phyloP scores from a whole-genome alignment of 2,113 vertebrate genomes.

The Rhabdornis inornatus region DNA sequence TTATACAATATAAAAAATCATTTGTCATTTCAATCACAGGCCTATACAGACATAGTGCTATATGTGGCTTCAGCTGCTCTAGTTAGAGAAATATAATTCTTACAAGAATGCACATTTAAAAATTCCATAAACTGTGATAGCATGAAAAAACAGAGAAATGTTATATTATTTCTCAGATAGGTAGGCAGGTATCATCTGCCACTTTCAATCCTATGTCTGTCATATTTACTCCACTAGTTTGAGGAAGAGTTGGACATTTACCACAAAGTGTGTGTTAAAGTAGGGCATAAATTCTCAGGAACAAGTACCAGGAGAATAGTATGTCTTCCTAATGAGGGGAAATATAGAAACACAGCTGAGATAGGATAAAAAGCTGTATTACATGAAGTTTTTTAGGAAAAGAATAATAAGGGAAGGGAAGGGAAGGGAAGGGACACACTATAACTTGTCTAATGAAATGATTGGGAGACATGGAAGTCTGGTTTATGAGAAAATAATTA shows the following conservation, averaged over 20 bases:
- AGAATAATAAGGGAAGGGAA: not conserved
- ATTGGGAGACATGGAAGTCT: not conserved
- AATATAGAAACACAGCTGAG: not conserved
- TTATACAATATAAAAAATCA: not conserved
- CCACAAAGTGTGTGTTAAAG: not conserved
- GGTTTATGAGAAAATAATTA: not conserved
- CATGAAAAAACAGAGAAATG: not conserved
- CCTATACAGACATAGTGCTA: not conserved
- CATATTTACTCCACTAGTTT: not conserved
- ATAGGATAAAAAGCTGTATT: not conserved
- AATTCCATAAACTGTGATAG: not conserved
- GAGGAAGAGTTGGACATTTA: not conserved
- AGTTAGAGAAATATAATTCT: not conserved
- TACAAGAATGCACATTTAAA: not conserved
- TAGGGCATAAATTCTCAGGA: not conserved
- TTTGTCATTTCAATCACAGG: slow-evolving; percentile 8
- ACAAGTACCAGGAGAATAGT: not conserved
- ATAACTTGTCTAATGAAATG: not conserved
- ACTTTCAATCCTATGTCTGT: not conserved
- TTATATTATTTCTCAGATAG: not conserved
- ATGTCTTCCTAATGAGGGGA: not conserved
- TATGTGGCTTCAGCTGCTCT: not conserved
- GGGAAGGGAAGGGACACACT: too few species aligned
- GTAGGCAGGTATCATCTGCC: not conserved
- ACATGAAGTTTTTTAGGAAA: not conserved